These are phyloP conservation scores for Neogobius melanostomus DNA, from an alignment of 2,113 vertebrate species.

Conservation along the genomic window DNA sequence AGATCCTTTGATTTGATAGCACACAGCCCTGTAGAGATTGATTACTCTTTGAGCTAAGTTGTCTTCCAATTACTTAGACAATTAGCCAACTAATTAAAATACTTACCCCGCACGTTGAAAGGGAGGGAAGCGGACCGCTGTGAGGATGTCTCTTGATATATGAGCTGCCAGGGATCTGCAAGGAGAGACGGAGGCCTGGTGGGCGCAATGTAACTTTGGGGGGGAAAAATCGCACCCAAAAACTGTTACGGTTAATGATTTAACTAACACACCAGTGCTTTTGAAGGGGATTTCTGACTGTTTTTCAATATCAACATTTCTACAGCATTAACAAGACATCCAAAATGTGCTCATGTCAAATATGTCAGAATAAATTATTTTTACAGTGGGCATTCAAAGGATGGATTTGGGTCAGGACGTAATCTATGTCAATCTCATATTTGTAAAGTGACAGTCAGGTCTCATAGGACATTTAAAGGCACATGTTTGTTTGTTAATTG, in stretches of 20 bases:
- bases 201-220: constrained; percentile 39
- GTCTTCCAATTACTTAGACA: constrained; percentile 99
- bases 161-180: constrained; percentile 82
- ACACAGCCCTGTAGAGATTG: constrained; percentile 96
- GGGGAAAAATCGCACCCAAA: constrained; percentile 1
- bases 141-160: constrained; percentile 83
- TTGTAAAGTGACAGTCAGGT: no score
- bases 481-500: no score
- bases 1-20: constrained; percentile 99
- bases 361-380: no score
- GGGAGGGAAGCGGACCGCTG: constrained; percentile 80
- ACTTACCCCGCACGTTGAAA: constrained; percentile 96
- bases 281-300: constrained; percentile 32
- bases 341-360: no score
- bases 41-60: constrained; percentile 99
- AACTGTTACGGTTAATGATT: background rate
- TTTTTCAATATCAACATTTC: no score
- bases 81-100: constrained; percentile 99
- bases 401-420: no score
- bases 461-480: no score
- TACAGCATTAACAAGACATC: no score
- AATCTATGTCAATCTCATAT: no score
- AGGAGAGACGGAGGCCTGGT: constrained; percentile 49
- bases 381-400: no score
- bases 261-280: constrained; percentile 27